phyloP scores from a whole-genome alignment of 2,888 invertebrate genomes.

The Alentia gelatinosa region DNA sequence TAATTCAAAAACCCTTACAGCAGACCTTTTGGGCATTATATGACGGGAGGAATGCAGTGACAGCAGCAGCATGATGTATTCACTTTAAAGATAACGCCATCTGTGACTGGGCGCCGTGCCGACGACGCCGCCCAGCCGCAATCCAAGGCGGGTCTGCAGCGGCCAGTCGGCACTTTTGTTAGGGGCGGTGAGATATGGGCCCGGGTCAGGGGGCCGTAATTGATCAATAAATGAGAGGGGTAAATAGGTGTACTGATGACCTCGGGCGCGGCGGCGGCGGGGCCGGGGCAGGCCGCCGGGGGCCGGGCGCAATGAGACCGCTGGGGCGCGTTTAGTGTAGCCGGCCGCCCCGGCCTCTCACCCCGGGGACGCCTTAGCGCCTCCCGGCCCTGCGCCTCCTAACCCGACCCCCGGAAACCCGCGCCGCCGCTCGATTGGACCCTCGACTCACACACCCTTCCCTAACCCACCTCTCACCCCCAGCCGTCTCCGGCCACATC shows the following conservation, averaged over 20 bases:
- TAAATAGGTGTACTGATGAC: conserved; percentile 54
- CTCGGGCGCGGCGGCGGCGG: not conserved
- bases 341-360: conserved; percentile 46
- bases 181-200: conserved; percentile 34
- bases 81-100: not conserved
- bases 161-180: conserved; percentile 7
- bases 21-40: no score
- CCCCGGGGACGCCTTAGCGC: conserved; percentile 49
- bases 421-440: not conserved
- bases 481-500: not conserved
- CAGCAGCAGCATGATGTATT: conserved; percentile 23
- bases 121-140: not conserved
- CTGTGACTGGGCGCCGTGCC: not conserved
- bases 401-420: conserved; percentile 14
- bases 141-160: not conserved
- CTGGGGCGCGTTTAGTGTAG: conserved; percentile 40
- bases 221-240: conserved; percentile 52
- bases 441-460: not conserved
- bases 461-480: not conserved
- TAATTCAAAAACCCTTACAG: no score
- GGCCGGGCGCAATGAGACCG: conserved; percentile 42
- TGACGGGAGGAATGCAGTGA: not conserved
- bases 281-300: not conserved
- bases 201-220: conserved; percentile 28
- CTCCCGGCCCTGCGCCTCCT: conserved; percentile 28